Percentiles rank a stretch among this genome's conserved stretches.
phyloP scores from a whole-genome alignment of 2,113 vertebrate genomes.

The Phoxinus phoxinus region DNA sequence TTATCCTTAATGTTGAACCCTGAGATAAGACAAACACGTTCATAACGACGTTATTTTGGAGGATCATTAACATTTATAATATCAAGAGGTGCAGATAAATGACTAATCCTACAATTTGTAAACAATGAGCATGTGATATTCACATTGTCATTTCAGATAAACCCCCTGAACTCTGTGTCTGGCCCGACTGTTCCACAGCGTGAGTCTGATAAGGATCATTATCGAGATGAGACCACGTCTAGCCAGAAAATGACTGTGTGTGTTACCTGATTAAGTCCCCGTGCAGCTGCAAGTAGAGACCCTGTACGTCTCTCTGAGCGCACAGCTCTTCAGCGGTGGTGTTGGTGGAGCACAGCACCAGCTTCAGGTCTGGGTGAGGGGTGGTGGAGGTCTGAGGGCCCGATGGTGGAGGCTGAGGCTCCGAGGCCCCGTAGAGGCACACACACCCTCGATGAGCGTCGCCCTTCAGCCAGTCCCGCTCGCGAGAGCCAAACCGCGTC shows the following conservation, averaged over 20 bases:
- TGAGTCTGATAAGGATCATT: not conserved
- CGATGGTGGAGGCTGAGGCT: constrained; percentile 67
- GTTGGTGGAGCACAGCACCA: constrained; percentile 90
- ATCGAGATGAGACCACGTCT: not conserved
- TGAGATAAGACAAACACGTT: not conserved
- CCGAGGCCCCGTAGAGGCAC: constrained; percentile 83
- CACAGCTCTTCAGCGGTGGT: constrained; percentile 88
- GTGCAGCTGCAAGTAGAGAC: constrained; percentile 89
- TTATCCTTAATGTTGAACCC: not conserved
- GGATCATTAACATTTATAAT: not conserved
- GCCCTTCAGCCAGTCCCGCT: constrained; percentile 90
- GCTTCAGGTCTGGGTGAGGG: constrained; percentile 81
- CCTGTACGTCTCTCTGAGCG: constrained; percentile 79
- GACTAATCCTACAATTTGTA: not conserved
- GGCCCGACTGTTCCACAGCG: not conserved
- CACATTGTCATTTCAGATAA: constrained; percentile 14
- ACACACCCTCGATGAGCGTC: constrained; percentile 87
- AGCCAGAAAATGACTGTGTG: constrained; percentile 18
- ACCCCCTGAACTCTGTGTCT: not conserved
- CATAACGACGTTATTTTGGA: not conserved
- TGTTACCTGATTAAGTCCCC: constrained; percentile 92
- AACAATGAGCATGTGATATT: not conserved
- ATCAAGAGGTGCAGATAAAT: not conserved
- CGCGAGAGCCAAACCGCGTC: constrained; percentile 87
- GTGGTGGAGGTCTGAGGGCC: constrained; percentile 72